Conservation (phyloP, 2,797 vertebrate species). For the Pelodytes ibericus region DNA sequence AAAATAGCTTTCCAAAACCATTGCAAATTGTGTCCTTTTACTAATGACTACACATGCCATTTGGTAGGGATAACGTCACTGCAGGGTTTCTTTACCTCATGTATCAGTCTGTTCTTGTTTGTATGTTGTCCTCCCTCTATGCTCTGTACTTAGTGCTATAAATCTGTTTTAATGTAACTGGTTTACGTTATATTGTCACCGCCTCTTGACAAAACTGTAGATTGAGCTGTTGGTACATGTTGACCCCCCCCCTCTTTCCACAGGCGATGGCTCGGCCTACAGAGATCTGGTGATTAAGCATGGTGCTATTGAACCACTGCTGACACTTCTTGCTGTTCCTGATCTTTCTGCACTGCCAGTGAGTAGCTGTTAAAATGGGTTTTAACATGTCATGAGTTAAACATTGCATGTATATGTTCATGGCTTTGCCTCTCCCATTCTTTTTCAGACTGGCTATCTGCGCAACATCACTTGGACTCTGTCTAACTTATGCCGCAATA, state of each 20-base stretch:
- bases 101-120: too few species aligned
- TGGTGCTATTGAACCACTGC: slow-evolving; percentile 84
- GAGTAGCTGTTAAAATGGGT: slow-evolving; percentile 65
- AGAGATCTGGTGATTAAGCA: slow-evolving; percentile 94
- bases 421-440: neutral
- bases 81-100: neutral
- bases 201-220: too few species aligned
- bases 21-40: too few species aligned
- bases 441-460: slow-evolving; percentile 83
- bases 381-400: neutral
- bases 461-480: slow-evolving; percentile 95
- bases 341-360: slow-evolving; percentile 84
- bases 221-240: too few species aligned
- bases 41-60: too few species aligned
- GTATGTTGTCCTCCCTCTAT: neutral
- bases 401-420: too few species aligned
- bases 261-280: slow-evolving; percentile 91
- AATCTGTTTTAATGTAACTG: too few species aligned
- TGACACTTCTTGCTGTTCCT: slow-evolving; percentile 86
- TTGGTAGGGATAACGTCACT: too few species aligned
- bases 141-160: too few species aligned
- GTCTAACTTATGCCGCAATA: slow-evolving; percentile 97
- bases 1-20: too few species aligned
- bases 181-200: too few species aligned
- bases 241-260: slow-evolving; percentile 16